Conservation (phyloP, 1,140 invertebrate genomes). For the Drosophila melanogaster region Release_6_plus_ISO1_MT NT_037436.4:8335501-8336000, state of each 20-base stretch:
- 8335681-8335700: background rate
- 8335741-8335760: slow-evolving; percentile 78
- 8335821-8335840: slow-evolving; percentile 72
- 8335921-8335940: slow-evolving; percentile 66
- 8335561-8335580: slow-evolving; percentile 54
- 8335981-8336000: slow-evolving; percentile 34
- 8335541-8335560: slow-evolving; percentile 65
- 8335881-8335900: slow-evolving; percentile 46
- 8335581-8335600: slow-evolving; percentile 38
- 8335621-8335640: slow-evolving; percentile 75
- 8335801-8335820: slow-evolving; percentile 62
- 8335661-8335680: slow-evolving; percentile 36
- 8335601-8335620: slow-evolving; percentile 69
- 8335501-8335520: slow-evolving; percentile 24
- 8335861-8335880: slow-evolving; percentile 46
- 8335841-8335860: slow-evolving; percentile 73
- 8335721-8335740: slow-evolving; percentile 40
- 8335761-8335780: slow-evolving; percentile 43
- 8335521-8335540: slow-evolving; percentile 46
- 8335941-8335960: slow-evolving; percentile 61
- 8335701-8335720: slow-evolving; percentile 13
- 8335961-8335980: slow-evolving; percentile 19
- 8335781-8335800: slow-evolving; percentile 43
- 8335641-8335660: slow-evolving; percentile 69
- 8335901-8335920: slow-evolving; percentile 72